Evolutionary conservation across 2,113 vertebrate species (phyloP).

Genomic region (Vicugna pacos): DNA sequence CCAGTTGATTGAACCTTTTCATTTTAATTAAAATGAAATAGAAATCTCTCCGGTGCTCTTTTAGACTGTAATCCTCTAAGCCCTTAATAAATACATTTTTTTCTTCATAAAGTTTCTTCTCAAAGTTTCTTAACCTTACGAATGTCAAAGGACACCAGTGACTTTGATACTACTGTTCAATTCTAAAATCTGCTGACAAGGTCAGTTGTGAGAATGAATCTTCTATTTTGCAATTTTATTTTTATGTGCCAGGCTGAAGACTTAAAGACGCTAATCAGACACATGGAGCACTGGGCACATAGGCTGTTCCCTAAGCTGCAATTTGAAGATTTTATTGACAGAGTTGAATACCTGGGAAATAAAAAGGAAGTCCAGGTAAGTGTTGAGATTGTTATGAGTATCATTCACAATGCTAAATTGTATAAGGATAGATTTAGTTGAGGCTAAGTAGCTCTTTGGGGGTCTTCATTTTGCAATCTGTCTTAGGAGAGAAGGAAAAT

Average conservation of each 20-base stretch:
- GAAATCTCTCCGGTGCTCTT: neutral
- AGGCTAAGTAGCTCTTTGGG: constrained; percentile 23
- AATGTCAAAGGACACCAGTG: constrained; percentile 43
- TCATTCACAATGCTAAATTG: constrained; percentile 43
- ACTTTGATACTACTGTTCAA: constrained; percentile 68
- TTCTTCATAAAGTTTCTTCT: constrained; percentile 53
- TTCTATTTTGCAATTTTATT: constrained; percentile 75
- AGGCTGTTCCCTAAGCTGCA: constrained; percentile 95
- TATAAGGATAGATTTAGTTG: constrained; percentile 1
- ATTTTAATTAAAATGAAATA: neutral
- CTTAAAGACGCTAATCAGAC: constrained; percentile 91
- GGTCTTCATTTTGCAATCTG: constrained; percentile 53
- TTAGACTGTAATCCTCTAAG: neutral
- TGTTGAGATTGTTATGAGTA: neutral
- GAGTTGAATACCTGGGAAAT: constrained; percentile 92
- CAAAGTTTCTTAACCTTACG: constrained; percentile 25
- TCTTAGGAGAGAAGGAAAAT: neutral
- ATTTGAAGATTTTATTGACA: constrained; percentile 96
- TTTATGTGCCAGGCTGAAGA: constrained; percentile 90
- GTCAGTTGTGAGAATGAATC: neutral
- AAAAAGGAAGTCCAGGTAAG: constrained; percentile 98
- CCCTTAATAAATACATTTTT: neutral
- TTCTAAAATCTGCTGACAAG: constrained; percentile 53
- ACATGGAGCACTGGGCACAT: constrained; percentile 99
- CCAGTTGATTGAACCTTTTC: constrained; percentile 24